These are phyloP conservation scores for Drosophila pectinifera DNA, from an alignment of 1,140 invertebrate species.

Conservation along the genomic window DNA sequence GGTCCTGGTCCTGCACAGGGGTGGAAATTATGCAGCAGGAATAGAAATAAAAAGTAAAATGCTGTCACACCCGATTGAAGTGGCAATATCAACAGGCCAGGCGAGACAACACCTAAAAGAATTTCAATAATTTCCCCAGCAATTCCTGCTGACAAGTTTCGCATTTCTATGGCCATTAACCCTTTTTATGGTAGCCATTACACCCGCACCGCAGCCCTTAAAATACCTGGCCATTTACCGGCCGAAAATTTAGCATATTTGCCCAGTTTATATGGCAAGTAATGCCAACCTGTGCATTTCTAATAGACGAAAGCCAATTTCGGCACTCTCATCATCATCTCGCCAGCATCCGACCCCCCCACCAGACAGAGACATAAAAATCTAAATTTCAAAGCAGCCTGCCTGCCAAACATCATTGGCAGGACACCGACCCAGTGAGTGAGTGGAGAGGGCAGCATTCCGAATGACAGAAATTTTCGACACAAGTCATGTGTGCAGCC, in stretches of 20 bases:
- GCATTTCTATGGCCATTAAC: conserved; percentile 78
- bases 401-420: conserved; percentile 46
- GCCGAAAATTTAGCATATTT: conserved; percentile 71
- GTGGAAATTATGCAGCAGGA: conserved; percentile 65
- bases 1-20: not conserved
- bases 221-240: conserved; percentile 46
- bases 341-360: conserved; percentile 20
- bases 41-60: conserved; percentile 72
- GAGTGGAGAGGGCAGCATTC: conserved; percentile 35
- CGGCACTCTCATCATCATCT: conserved; percentile 55
- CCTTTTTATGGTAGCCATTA: conserved; percentile 55
- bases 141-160: conserved; percentile 77
- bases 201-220: not conserved
- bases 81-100: conserved; percentile 64
- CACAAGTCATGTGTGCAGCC: conserved; percentile 67
- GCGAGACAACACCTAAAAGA: conserved; percentile 61
- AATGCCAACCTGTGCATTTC: conserved; percentile 79
- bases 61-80: conserved; percentile 79
- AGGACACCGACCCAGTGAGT: conserved; percentile 3
- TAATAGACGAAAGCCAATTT: conserved; percentile 77
- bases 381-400: conserved; percentile 80
- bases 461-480: conserved; percentile 80
- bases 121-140: conserved; percentile 75
- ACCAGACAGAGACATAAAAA: conserved; percentile 69
- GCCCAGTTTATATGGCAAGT: conserved; percentile 74